phyloP scores from a whole-genome alignment of 2,797 vertebrate genomes.

The Chromobotia macracanthus region DNA sequence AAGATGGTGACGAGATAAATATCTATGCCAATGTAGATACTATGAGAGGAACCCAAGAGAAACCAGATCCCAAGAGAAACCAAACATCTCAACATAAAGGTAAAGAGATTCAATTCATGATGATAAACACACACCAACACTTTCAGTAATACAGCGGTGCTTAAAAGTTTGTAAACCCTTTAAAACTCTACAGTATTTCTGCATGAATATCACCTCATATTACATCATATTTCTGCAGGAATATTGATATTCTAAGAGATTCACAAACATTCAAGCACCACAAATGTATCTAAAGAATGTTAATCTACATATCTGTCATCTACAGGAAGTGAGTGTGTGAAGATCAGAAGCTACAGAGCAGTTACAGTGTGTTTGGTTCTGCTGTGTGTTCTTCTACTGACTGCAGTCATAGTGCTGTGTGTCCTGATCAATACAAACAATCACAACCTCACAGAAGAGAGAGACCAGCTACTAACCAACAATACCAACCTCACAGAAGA shows the following conservation, averaged over 20 bases:
- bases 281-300: too few species aligned
- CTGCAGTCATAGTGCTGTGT: slow-evolving; percentile 1
- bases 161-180: too few species aligned
- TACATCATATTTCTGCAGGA: too few species aligned
- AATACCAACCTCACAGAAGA: too few species aligned
- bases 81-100: slow-evolving; percentile 12
- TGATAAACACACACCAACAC: too few species aligned
- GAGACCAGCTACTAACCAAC: too few species aligned
- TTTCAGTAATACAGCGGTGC: too few species aligned
- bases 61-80: background rate
- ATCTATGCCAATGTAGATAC: background rate
- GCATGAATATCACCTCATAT: background rate
- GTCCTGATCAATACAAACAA: background rate
- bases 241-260: too few species aligned
- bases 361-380: background rate
- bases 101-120: background rate
- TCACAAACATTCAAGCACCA: too few species aligned
- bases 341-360: background rate
- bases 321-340: background rate
- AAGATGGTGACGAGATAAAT: background rate
- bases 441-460: background rate
- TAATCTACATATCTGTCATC: background rate
- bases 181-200: too few species aligned
- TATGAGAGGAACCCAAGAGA: background rate
- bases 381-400: slow-evolving; percentile 30